These are phyloP conservation scores for Augochlorella aurata DNA, from an alignment of 2,888 invertebrate genomes.

Conservation along the genomic window DNA sequence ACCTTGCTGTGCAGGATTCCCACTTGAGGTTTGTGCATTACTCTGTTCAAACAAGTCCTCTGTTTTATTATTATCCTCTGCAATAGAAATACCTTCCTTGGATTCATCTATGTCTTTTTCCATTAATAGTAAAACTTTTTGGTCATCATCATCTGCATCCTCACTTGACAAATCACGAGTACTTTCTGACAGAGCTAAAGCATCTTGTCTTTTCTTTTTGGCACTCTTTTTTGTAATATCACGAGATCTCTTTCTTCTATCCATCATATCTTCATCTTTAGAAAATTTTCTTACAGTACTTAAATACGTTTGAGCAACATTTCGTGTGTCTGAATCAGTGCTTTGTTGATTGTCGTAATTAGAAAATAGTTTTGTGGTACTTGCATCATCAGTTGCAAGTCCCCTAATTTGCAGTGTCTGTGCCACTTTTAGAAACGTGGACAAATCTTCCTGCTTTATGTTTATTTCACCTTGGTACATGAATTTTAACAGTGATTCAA, in stretches of 20 bases:
- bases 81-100: conserved; percentile 36
- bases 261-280: conserved; percentile 18
- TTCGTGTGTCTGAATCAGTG: conserved; percentile 6
- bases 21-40: conserved; percentile 25
- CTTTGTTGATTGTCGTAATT: conserved; percentile 16
- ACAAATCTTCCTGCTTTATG: conserved; percentile 72
- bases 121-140: conserved; percentile 27
- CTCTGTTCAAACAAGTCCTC: conserved; percentile 10
- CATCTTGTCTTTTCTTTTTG: conserved; percentile 42
- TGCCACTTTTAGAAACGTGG: conserved; percentile 71
- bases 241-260: conserved; percentile 33
- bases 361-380: conserved; percentile 4
- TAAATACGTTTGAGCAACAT: conserved; percentile 27
- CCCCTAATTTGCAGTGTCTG: conserved; percentile 73
- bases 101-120: conserved; percentile 43
- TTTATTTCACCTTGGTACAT: conserved; percentile 76
- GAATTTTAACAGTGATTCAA: conserved; percentile 70
- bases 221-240: conserved; percentile 38
- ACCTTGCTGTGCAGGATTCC: conserved; percentile 49
- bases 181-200: conserved; percentile 2
- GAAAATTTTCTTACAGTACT: conserved; percentile 13
- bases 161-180: conserved; percentile 14
- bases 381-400: conserved; percentile 54
- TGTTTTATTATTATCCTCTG: conserved; percentile 24
- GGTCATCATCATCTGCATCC: conserved; percentile 23